These are phyloP conservation scores for Campaea margaritaria DNA, from an alignment of 2,888 invertebrate species.

Conservation along the genomic window DNA sequence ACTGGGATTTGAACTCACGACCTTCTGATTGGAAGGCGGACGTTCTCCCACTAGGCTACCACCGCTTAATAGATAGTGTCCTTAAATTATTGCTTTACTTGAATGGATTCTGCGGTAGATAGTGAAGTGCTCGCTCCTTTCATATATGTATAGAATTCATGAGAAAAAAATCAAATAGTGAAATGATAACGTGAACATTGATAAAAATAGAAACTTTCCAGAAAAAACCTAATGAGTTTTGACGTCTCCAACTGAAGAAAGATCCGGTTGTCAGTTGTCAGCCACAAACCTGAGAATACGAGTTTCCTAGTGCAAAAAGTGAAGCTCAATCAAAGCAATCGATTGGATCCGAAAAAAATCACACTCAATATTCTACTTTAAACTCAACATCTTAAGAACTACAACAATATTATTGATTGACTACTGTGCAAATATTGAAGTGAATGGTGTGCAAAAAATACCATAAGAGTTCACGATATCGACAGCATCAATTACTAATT, in stretches of 20 bases:
- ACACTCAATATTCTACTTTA: conserved; percentile 41
- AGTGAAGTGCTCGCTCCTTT: no score
- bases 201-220: conserved; percentile 21
- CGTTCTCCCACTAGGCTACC: no score
- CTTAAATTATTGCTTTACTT: no score
- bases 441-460: conserved; percentile 38
- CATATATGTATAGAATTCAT: no score
- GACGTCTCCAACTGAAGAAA: conserved; percentile 20
- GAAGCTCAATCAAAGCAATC: conserved; percentile 44
- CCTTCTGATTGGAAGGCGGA: no score
- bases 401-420: conserved; percentile 3
- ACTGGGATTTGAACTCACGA: no score
- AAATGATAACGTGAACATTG: neutral
- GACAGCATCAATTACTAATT: conserved; percentile 37
- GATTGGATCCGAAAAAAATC: conserved; percentile 36
- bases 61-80: no score
- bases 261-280: conserved; percentile 40
- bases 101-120: no score
- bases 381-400: conserved; percentile 29
- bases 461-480: conserved; percentile 31
- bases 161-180: conserved; percentile 9
- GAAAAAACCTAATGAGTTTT: conserved; percentile 31
- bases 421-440: conserved; percentile 39
- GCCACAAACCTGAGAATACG: conserved; percentile 4
- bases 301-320: conserved; percentile 55